Base-by-base conservation (phyloP, 2,113 vertebrate genomes). In the Chunga burmeisteri region DNA sequence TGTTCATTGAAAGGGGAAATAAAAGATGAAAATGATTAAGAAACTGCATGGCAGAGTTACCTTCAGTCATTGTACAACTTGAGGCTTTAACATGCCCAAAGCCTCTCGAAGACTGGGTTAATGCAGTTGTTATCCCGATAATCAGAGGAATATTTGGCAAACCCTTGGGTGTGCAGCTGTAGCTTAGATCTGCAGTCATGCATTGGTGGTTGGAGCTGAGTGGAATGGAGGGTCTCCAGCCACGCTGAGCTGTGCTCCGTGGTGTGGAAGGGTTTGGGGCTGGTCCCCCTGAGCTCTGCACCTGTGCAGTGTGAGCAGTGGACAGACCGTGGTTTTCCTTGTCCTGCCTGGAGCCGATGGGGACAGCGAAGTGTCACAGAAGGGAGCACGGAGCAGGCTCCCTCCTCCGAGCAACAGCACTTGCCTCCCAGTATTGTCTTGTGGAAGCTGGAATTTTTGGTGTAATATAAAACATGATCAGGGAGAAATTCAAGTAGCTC, bases 241-340 rank as follows among this genome's bases (percentile, higher is more conserved):
- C 38, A 30, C 1, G 3, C 17, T 81, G 71, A 67, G 52, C 40
- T 47, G 22, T 79, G 27, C 38, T 61, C 6, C 0, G 0, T 58
- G 52, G 18, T 6, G 7, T 22, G 30, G 77, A 52, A 68, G 10
- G 17, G 9, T 32, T 88, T 73, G 58, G 62, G n/a, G 16, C 34
- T 2, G 12, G 19, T 66, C 36, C 16, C 22, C 25, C 46, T 65
- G 56, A 44, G 29, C 10, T 12, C 22, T 58, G 10, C 25, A 32
- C 32, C 19, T 59, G 26, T 25, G 44, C 47, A 50, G 17, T 1
- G 6, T 1, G 4, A 86, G 46, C 47, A 58, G 22, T 5, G 19
- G 36, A 6, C 50, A 73, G 36, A 18, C 40, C 40, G 5, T 19
- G 12, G 26, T 85, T 52, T 59, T 4, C 9, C 5, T 81, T 62